Percentiles rank a stretch among this genome's conserved stretches.
These are phyloP conservation scores for Heterochromis multidens DNA, from an alignment of 2,113 vertebrate species.

Conservation along the genomic window DNA sequence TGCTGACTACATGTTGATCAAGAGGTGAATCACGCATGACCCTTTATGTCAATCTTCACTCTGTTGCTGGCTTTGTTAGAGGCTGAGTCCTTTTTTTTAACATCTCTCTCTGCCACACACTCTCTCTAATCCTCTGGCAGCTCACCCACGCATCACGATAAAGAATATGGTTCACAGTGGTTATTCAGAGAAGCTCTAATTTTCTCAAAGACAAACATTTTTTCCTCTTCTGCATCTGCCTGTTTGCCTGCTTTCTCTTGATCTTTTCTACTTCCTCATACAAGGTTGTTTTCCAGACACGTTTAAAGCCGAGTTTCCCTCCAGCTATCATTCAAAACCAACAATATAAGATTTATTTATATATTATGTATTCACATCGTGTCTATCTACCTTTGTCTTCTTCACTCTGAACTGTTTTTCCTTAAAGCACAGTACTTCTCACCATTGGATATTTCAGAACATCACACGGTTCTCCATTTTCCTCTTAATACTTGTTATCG, in stretches of 20 bases:
- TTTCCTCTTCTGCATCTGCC: constrained; percentile 15
- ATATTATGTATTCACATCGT: background rate
- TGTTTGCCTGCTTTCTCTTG: constrained; percentile 7
- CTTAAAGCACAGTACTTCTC: background rate
- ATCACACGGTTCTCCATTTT: background rate
- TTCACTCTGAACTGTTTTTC: background rate
- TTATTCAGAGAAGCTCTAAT: constrained; percentile 59
- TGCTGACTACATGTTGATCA: constrained; percentile 20
- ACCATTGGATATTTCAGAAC: background rate
- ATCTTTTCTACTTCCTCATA: constrained; percentile 2
- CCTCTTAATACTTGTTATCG: background rate
- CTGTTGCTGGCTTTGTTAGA: constrained; percentile 27
- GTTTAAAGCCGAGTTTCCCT: background rate
- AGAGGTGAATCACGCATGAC: constrained; percentile 32
- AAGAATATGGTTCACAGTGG: constrained; percentile 36
- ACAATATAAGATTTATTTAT: constrained; percentile 6
- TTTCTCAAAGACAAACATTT: constrained; percentile 49
- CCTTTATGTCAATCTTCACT: constrained; percentile 34
- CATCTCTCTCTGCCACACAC: constrained; percentile 27
- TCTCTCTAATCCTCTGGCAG: constrained; percentile 52
- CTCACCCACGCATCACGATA: constrained; percentile 48
- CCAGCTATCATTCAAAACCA: background rate
- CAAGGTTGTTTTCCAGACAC: background rate
- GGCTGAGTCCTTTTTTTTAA: background rate
- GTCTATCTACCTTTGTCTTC: background rate